Conservation (phyloP, 2,888 invertebrate species). For the Strigamia transsilvanica region DNA sequence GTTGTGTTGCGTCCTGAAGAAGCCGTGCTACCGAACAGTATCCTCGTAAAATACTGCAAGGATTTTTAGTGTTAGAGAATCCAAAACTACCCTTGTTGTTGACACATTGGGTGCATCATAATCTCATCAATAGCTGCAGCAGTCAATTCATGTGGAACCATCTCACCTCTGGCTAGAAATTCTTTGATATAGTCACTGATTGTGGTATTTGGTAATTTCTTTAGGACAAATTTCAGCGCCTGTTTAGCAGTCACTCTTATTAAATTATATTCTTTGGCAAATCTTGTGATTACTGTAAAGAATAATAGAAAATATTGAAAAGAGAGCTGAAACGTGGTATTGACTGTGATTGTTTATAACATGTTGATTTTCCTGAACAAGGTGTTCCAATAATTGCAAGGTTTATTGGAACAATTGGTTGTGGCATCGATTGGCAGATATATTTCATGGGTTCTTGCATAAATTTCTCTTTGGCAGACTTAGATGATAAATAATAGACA, state of each 20-base stretch:
- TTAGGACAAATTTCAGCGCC: neutral
- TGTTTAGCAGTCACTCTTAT: neutral
- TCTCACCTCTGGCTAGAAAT: neutral
- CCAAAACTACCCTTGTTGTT: neutral
- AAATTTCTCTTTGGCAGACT: neutral
- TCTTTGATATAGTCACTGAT: neutral
- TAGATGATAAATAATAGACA: constrained; percentile 36
- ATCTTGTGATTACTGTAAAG: neutral
- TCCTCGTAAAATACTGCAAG: too few species aligned
- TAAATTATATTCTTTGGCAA: constrained; percentile 1
- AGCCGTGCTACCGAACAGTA: too few species aligned
- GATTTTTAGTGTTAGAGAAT: neutral
- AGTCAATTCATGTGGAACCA: neutral
- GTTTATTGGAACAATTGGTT: constrained; percentile 22
- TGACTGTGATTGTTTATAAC: neutral
- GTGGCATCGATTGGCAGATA: neutral
- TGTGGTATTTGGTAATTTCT: neutral
- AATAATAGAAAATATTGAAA: too few species aligned
- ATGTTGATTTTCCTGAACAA: constrained; percentile 22
- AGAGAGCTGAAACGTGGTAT: neutral
- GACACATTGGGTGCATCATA: neutral
- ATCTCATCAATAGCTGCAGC: constrained; percentile 7
- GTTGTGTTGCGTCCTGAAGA: too few species aligned
- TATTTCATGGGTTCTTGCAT: constrained; percentile 18
- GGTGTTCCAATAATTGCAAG: constrained; percentile 28